These are phyloP conservation scores for Nowickia ferox DNA, from an alignment of 2,888 invertebrate species.

Conservation along the genomic window DNA sequence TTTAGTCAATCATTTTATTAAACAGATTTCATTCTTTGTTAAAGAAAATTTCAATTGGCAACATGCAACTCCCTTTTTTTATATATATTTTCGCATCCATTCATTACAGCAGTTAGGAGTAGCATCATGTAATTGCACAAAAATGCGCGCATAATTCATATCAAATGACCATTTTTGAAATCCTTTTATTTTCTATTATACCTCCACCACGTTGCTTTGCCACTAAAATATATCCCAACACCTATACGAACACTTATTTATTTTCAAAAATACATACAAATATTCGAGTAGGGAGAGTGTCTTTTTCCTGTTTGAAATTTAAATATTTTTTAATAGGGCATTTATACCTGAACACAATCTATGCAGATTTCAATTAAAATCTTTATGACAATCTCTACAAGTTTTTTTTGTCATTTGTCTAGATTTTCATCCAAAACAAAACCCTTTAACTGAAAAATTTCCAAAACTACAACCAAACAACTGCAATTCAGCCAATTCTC, in stretches of 20 bases:
- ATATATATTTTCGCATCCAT: slow-evolving; percentile 57
- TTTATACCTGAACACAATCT: no score
- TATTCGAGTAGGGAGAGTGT: neutral
- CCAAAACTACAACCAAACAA: no score
- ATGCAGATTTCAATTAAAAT: no score
- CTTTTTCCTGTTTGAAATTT: neutral
- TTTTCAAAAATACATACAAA: neutral
- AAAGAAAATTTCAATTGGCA: slow-evolving; percentile 35
- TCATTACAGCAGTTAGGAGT: slow-evolving; percentile 59
- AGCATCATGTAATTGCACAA: slow-evolving; percentile 80
- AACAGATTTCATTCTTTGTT: neutral
- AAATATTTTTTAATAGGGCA: no score
- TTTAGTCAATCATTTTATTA: neutral
- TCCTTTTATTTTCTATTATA: slow-evolving; percentile 81
- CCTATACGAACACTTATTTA: neutral
- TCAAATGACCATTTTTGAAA: slow-evolving; percentile 82
- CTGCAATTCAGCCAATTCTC: no score
- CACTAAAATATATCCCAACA: slow-evolving; percentile 46
- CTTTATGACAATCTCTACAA: no score
- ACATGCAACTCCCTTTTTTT: slow-evolving; percentile 5
- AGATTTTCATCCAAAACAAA: no score
- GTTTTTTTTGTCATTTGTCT: no score
- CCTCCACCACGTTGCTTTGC: slow-evolving; percentile 42
- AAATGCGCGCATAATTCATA: slow-evolving; percentile 81
- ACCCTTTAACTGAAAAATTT: no score